Base-by-base conservation (phyloP, 2,797 vertebrate species). In the Melanotaenia boesemani region DNA sequence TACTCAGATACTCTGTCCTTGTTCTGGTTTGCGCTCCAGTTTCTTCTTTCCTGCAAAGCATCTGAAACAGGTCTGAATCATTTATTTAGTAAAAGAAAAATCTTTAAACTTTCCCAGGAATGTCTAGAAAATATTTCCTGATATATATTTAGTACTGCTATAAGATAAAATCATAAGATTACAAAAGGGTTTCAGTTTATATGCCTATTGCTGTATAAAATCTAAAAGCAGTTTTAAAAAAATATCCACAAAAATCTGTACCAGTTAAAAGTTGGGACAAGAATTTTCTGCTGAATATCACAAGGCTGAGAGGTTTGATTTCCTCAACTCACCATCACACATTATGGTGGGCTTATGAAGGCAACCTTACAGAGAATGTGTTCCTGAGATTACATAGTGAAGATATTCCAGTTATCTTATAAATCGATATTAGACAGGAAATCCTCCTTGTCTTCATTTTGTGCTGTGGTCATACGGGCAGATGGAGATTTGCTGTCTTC, bases 351-450 rank as follows among this genome's bases (percentile, higher is more conserved):
- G 24, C 48, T 41, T 28, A 20, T 55, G 10, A 65, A 74, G 28
- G 46, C 22, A 58, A 26, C 56, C 62, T 44, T 15, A 34, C 15
- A 6, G 15, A 34, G 36, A 36, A 41, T 26, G 5, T 58, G 34
- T 57, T 57, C 1, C 37, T 67, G n/a, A 64, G 6, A 56, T 26
- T 59, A 22, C 54, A 55, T 28, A 6, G 4, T 52, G 6, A 5
- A 13, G 2, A 54, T 46, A 41, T 70, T 59, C 10, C 2, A 24
- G 16, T 54, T n/a, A 20, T 37, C 2, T 65, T 41, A 97, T 32
- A 97, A 83, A 74, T 94, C 84, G 75, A 97, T 97, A 76, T 93
- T 91, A 41, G 77, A 89, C 67, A 98, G 94, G 73, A 96, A 97
- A 76, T 96, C 92, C 69, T 97, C 96, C 0, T 93, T 89, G 0